Evolutionary conservation across 2,113 vertebrate species (phyloP), one percentile per base, ranked within the genome.

Genomic region (Sturnus vulgaris): DNA sequence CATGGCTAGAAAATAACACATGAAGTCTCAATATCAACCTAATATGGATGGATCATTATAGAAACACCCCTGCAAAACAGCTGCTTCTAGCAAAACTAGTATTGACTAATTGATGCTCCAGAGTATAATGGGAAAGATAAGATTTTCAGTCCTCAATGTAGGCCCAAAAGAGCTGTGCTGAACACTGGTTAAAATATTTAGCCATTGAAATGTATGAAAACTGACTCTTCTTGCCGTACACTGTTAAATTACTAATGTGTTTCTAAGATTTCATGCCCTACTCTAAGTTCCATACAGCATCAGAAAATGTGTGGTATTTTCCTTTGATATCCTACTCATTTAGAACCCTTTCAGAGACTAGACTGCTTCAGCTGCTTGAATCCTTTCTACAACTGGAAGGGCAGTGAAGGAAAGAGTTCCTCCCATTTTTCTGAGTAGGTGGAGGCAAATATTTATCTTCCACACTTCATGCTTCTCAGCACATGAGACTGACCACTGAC

Each of bases 381-480:
- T 53, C 40, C 4, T 56, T 44, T n/a, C 21, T 64, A 4, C 10
- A 52, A 1, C 12, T 53, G n/a, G 37, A 69, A 37, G 28, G 31
- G 7, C 56, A 18, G 42, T n/a, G n/a, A 46, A 73, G 55, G 50
- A 33, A 25, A 10, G 0, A 0, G 42, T 55, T 59, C 2, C 1
- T 79, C 46, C 7, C 7, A 12, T 5, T 11, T 47, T 55, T 46
- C 40, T 18, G 42, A 53, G n/a, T 20, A 18, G 81, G 3, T 44
- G 23, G 52, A 61, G 56, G 13, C 65, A 53, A 42, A 31, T 7
- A 33, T 19, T 50, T 3, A 2, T 40, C 15, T 86, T n/a, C 55
- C 11, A 12, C 0, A 0, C 28, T 73, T 40, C 0, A 7, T 56
- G 44, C n/a, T 46, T 52, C 35, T 35, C 1, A 0, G 30, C 33